These are phyloP conservation scores for Leucania comma DNA, from an alignment of 2,888 invertebrate genomes.

Conservation along the genomic window DNA sequence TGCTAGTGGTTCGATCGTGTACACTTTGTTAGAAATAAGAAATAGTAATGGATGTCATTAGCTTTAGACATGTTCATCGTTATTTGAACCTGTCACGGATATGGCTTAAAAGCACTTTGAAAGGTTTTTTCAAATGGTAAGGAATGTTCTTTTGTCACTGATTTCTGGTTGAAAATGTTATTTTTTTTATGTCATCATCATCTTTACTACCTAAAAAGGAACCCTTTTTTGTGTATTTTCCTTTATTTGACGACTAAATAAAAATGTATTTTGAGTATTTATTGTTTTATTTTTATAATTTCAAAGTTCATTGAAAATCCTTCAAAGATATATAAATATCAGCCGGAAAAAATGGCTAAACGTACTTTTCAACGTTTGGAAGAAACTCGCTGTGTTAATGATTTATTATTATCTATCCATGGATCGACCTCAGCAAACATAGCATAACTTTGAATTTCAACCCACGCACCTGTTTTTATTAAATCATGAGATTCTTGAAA, in stretches of 20 bases:
- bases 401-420: no score
- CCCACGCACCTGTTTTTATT: no score
- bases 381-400: no score
- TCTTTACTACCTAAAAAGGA: background rate
- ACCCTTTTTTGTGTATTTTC: background rate
- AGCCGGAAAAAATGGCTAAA: no score
- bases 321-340: no score
- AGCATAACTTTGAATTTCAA: no score
- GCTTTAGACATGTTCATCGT: constrained; percentile 15
- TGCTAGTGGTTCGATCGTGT: background rate
- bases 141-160: constrained; percentile 6
- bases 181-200: background rate
- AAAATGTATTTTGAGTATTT: no score
- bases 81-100: constrained; percentile 18
- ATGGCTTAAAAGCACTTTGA: constrained; percentile 15
- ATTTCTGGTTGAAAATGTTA: background rate
- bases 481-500: no score
- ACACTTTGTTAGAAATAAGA: background rate
- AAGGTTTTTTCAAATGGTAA: background rate
- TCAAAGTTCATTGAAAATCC: no score
- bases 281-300: no score
- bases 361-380: no score
- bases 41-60: constrained; percentile 26
- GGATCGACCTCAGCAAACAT: no score
- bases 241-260: background rate